Evolutionary conservation across 2,797 vertebrate genomes (phyloP).

Genomic region (Schizopygopsis malacanthus): DNA sequence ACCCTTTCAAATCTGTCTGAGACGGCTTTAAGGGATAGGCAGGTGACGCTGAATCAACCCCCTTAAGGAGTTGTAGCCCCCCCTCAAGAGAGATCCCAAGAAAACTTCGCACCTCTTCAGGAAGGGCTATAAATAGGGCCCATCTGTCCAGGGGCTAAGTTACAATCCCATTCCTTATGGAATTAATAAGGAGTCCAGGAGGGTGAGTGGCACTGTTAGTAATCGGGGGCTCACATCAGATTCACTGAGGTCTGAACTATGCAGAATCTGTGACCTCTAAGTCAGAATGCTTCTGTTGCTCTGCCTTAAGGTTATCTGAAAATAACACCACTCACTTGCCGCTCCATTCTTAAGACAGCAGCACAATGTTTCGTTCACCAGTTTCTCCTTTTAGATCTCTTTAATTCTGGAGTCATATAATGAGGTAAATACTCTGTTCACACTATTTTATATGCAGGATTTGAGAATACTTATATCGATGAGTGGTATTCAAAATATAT

Average conservation of each 20-base stretch:
- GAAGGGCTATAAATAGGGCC: slow-evolving; percentile 78
- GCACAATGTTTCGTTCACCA: neutral
- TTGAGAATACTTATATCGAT: neutral
- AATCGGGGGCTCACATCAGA: slow-evolving; percentile 62
- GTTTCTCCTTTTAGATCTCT: slow-evolving; percentile 12
- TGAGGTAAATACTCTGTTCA: neutral
- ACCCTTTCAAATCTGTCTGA: slow-evolving; percentile 69
- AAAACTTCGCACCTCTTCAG: slow-evolving; percentile 82
- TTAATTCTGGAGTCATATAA: neutral
- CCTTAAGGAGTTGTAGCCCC: slow-evolving; percentile 78
- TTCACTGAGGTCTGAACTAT: slow-evolving; percentile 47
- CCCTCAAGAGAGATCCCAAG: slow-evolving; percentile 79
- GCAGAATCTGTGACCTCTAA: slow-evolving; percentile 9
- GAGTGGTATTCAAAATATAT: neutral
- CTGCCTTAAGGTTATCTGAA: slow-evolving; percentile 41
- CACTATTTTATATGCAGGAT: neutral
- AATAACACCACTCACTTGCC: slow-evolving; percentile 17
- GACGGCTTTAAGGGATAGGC: slow-evolving; percentile 62
- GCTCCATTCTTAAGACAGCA: slow-evolving; percentile 11
- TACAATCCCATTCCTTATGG: slow-evolving; percentile 81
- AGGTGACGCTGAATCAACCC: slow-evolving; percentile 70
- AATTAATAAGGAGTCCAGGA: slow-evolving; percentile 38
- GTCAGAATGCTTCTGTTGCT: slow-evolving; percentile 23
- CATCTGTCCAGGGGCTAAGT: slow-evolving; percentile 83
- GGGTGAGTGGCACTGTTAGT: slow-evolving; percentile 50